Percentiles rank a stretch among this genome's conserved stretches.
Conservation (phyloP, 2,113 vertebrate species). For the Vimba vimba region DNA sequence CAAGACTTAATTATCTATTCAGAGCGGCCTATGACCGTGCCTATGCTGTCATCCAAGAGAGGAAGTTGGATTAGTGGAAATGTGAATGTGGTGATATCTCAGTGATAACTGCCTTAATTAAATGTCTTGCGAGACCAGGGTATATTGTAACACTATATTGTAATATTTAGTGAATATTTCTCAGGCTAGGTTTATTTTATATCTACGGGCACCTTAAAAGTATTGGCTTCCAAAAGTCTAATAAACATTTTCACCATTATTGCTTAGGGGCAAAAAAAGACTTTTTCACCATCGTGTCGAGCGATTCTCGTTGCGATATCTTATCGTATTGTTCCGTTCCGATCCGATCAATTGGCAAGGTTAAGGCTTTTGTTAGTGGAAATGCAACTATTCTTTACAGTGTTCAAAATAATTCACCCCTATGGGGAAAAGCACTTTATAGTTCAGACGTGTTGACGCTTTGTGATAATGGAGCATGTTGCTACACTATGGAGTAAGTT, state of each 20-base stretch:
- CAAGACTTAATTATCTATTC: constrained; percentile 56
- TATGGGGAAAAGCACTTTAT: neutral
- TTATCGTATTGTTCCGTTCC: neutral
- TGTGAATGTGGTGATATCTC: constrained; percentile 1
- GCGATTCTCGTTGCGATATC: neutral
- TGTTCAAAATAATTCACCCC: neutral
- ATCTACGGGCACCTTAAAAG: neutral
- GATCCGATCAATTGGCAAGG: neutral
- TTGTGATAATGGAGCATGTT: neutral
- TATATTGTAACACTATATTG: neutral
- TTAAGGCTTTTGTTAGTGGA: neutral
- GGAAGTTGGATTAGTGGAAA: constrained; percentile 26
- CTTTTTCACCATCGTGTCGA: neutral
- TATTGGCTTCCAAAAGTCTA: neutral
- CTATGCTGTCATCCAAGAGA: constrained; percentile 17
- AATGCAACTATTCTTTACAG: neutral
- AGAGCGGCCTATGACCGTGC: constrained; percentile 34
- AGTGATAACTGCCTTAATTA: neutral
- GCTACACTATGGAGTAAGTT: neutral
- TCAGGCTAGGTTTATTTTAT: neutral
- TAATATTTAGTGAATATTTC: neutral
- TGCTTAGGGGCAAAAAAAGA: neutral
- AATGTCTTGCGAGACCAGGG: neutral
- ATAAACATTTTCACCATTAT: neutral
- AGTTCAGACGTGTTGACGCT: no score